A percentile compares a stretch with the other conserved stretches of the same genome.
Conservation (phyloP, 2,797 vertebrate genomes). For the Alcedo quadribrachys region DNA sequence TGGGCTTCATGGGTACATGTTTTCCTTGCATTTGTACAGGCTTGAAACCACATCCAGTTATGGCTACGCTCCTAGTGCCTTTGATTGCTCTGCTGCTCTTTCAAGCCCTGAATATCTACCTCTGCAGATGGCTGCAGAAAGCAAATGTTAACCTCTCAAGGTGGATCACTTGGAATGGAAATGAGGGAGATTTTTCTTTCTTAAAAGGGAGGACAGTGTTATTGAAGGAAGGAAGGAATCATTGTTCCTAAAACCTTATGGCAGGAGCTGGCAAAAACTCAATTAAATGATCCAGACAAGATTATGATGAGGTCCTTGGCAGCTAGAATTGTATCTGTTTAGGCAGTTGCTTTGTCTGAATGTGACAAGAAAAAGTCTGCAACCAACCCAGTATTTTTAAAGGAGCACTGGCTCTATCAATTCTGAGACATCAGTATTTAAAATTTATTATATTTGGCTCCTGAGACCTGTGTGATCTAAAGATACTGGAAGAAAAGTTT, state of each 20-base stretch:
- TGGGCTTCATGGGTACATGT: not conserved
- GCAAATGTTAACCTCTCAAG: constrained; percentile 31
- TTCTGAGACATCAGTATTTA: not conserved
- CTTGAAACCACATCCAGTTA: not conserved
- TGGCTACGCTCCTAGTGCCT: not conserved
- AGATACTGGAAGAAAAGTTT: not conserved
- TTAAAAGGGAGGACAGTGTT: constrained; percentile 34
- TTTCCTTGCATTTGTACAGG: not conserved
- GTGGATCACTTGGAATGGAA: not conserved
- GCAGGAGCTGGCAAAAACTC: constrained; percentile 45
- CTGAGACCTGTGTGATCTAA: not conserved
- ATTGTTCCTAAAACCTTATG: constrained; percentile 49
- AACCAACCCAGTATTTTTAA: constrained; percentile 10
- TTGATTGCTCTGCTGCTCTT: not conserved
- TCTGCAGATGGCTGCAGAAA: constrained; percentile 10
- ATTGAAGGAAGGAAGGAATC: constrained; percentile 26
- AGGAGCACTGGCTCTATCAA: not conserved
- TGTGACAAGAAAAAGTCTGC: constrained; percentile 27
- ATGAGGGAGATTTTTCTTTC: constrained; percentile 42
- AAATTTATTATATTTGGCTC: not conserved
- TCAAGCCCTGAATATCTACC: not conserved
- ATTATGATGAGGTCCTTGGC: constrained; percentile 55
- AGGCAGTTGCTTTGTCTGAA: constrained; percentile 18
- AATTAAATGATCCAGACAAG: constrained; percentile 54
- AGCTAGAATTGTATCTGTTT: constrained; percentile 45